These are phyloP conservation scores for Otus sunia DNA, from an alignment of 2,113 vertebrate genomes.

Conservation along the genomic window DNA sequence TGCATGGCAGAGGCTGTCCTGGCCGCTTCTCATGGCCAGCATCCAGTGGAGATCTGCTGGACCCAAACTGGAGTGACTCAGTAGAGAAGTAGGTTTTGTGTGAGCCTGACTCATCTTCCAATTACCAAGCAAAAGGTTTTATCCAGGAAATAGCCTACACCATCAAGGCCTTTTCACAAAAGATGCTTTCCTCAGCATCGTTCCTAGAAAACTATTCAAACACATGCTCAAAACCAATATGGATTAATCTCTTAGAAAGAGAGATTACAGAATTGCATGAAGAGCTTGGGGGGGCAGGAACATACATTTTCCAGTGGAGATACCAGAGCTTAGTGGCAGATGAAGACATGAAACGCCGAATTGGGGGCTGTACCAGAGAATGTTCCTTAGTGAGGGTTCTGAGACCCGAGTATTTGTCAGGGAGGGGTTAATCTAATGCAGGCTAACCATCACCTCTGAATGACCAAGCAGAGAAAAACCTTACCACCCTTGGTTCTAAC, in stretches of 20 bases:
- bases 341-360: neutral
- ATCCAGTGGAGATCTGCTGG: neutral
- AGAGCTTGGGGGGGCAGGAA: neutral
- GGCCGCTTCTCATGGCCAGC: neutral
- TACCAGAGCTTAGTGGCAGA: neutral
- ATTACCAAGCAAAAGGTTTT: neutral
- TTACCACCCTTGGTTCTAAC: neutral
- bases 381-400: accelerated
- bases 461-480: neutral
- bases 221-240: neutral
- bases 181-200: neutral
- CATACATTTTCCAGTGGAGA: neutral
- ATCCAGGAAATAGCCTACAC: conserved; percentile 1
- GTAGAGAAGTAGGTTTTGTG: neutral
- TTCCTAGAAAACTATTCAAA: conserved; percentile 25
- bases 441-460: neutral
- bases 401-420: neutral
- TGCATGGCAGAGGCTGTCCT: neutral
- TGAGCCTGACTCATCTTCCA: neutral
- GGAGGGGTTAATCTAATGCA: neutral
- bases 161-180: neutral
- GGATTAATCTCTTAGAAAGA: neutral
- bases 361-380: neutral
- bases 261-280: accelerated
- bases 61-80: neutral